Evolutionary conservation across 2,113 vertebrate species (phyloP).

Genomic region (Taurulus bubalis): DNA sequence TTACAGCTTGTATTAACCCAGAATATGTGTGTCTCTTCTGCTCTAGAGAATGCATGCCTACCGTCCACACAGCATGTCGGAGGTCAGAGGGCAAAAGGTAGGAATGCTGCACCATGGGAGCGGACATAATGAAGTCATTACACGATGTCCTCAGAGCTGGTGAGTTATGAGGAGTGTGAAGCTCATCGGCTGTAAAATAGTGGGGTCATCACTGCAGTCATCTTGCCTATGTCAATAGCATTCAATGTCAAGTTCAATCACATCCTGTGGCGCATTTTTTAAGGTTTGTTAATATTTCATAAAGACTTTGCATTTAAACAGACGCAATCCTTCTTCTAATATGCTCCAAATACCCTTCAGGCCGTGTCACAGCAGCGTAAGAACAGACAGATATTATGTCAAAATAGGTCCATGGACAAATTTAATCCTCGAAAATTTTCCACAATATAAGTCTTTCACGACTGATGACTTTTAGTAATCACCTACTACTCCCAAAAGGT

Average conservation of each 20-base stretch:
- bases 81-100: conserved; percentile 62
- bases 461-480: not conserved
- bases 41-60: conserved; percentile 30
- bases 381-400: not conserved
- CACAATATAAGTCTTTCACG: not conserved
- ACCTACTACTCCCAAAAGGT: not conserved
- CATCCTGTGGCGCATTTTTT: not conserved
- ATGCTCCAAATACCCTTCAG: not conserved
- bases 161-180: conserved; percentile 8
- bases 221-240: conserved; percentile 3
- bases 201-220: conserved; percentile 52
- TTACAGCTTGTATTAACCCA: conserved; percentile 26
- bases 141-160: conserved; percentile 11
- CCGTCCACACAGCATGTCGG: conserved; percentile 38
- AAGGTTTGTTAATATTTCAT: not conserved
- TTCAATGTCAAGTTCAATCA: conserved; percentile 57
- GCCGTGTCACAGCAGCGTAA: not conserved
- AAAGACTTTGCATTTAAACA: not conserved
- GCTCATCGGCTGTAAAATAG: conserved; percentile 56
- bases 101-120: conserved; percentile 69
- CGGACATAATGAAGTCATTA: conserved; percentile 72
- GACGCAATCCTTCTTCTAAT: not conserved
- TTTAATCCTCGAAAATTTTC: not conserved
- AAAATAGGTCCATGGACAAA: not conserved
- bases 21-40: conserved; percentile 20